Conservation (phyloP, 2,113 vertebrate genomes). For the Camelus dromedarius region DNA sequence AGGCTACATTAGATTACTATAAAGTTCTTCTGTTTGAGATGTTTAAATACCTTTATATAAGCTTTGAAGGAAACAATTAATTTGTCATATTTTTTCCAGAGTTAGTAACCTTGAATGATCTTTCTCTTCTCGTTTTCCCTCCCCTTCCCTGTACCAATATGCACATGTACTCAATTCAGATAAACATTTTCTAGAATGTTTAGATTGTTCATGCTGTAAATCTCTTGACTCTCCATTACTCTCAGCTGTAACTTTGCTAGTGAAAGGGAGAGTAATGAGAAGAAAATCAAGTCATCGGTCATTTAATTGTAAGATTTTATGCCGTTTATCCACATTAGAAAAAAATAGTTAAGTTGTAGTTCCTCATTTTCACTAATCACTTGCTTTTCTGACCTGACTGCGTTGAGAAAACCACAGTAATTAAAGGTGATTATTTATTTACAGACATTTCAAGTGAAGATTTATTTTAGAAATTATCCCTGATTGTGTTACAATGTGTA, state of each 20-base stretch:
- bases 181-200: neutral
- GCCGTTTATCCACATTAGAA: neutral
- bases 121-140: neutral
- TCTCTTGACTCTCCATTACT: neutral
- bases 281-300: neutral
- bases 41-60: neutral
- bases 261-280: neutral
- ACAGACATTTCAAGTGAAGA: neutral
- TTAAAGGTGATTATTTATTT: neutral
- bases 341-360: neutral
- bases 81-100: neutral
- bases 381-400: neutral
- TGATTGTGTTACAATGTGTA: neutral
- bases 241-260: neutral
- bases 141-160: neutral
- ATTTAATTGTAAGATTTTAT: conserved; percentile 6
- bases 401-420: neutral
- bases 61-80: neutral
- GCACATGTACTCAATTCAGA: neutral
- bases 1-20: neutral
- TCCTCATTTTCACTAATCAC: neutral
- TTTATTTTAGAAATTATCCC: neutral
- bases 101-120: neutral
- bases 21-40: neutral
- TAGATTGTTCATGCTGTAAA: neutral